Conservation (phyloP, 2,113 vertebrate genomes). For the Haemorhous mexicanus region DNA sequence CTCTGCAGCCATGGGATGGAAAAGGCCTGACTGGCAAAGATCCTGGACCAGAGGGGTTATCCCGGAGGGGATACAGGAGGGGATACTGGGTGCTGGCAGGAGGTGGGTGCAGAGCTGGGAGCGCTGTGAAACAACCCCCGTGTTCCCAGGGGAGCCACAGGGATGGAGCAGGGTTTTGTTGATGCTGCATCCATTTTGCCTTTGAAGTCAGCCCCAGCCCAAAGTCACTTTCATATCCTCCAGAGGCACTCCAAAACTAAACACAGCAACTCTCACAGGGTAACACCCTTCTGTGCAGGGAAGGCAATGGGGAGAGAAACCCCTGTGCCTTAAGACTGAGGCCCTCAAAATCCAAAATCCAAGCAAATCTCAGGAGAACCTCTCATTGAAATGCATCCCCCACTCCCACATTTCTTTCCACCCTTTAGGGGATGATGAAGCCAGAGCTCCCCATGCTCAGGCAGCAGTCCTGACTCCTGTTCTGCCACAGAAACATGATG, state of each 20-base stretch:
- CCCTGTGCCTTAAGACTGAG: background rate
- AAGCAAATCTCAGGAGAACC: background rate
- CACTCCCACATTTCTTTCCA: fast-evolving
- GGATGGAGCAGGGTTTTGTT: background rate
- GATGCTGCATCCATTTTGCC: background rate
- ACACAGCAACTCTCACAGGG: background rate
- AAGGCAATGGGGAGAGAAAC: background rate
- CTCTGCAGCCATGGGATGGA: background rate
- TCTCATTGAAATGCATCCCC: background rate
- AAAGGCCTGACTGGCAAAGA: background rate
- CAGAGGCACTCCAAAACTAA: background rate
- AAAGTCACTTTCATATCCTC: background rate
- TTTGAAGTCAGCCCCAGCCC: background rate
- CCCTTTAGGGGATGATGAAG: background rate
- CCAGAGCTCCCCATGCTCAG: background rate
- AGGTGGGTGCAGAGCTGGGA: background rate
- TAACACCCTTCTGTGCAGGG: background rate
- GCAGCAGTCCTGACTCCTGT: fast-evolving
- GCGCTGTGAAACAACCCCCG: background rate
- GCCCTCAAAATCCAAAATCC: background rate
- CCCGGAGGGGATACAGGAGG: background rate
- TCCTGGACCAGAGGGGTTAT: background rate
- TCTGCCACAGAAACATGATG: background rate
- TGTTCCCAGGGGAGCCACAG: background rate
- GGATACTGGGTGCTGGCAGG: background rate